Base-by-base conservation (phyloP, 2,797 vertebrate genomes). In the Alca torda region DNA sequence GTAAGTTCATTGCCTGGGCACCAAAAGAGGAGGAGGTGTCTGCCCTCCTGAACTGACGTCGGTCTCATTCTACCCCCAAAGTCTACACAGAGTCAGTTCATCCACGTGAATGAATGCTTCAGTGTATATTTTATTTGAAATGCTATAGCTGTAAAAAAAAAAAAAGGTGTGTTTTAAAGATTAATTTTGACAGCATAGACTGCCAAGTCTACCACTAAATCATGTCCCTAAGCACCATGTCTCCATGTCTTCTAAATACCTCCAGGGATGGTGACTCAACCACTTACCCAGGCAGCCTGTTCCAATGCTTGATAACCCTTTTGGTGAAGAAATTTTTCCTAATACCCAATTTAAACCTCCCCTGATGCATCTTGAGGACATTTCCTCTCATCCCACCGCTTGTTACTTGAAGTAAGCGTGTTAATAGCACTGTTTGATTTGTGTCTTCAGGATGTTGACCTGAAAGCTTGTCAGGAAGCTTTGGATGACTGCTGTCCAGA, bases 391-490 rank as follows among this genome's bases (percentile, higher is more conserved):
- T 65, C 63, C 16, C 63, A 46, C 33, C 5, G 7, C 43, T 65
- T 65, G 63, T 65, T 13, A 65, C 15, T 33, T 46, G 43, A 45
- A 65, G 31, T 33, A 23, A 65, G 41, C 31, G 24, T n/a, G 21
- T 46, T 77, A 67, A 73, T 48, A 33, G 31, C 84, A 50, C 28
- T 3, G 0, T 19, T 87, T 60, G 79, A 31, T 84, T 84, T 69
- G 57, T 72, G 25, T 95, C 72, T 88, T 89, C 79, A 97, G 96
- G 94, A 89, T 76, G 79, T 72, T 86, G 95, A 95, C 72, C 75
- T 94, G 91, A 93, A 96, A 91, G 53, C 16, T 13, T 56, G 41
- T 91, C 89, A 9, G 21, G 81, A 75, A 78, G 64, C 63, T 93
- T 90, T 89, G 77, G 67, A 64, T 82, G 80, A 68, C 70, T 93